Evolutionary conservation across 2,797 vertebrate species (phyloP), one percentile per base, ranked within the genome.

Genomic region (Caiman crocodilus): DNA sequence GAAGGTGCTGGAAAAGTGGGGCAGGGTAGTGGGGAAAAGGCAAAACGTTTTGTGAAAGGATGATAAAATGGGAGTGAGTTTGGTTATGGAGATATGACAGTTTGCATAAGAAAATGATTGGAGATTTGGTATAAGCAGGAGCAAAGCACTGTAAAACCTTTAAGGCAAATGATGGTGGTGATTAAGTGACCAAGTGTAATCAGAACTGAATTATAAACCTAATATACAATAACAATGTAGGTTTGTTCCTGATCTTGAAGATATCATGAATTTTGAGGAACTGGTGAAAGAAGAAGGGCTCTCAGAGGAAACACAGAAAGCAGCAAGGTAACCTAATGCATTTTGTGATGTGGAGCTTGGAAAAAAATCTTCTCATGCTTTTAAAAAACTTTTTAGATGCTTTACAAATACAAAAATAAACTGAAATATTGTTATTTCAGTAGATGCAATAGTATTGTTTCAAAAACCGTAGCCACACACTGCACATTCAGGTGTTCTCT

Each of bases 231-330:
- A 92, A 90, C 86, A 93, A 91, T 93, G 4, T 95, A 99, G 99
- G 96, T 99, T 99, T 95, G 99, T 99, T 94, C 99, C 99, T 17
- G 99, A 99, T 97, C 98, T 99, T 94, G 99, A 99, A 98, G 99
- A 99, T 93, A 99, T 99, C 12, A 99, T 99, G 61, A 99, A 99
- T 97, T 99, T 99, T 97, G 99, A 99, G 97, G 99, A 99, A 97
- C 97, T 99, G 87, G 99, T 99, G 89, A 99, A 99, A 97, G 99
- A 99, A 96, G 99, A 99, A 96, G 98, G 98, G 7, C 98, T 99
- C 57, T 98, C 99, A 5, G 99, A 99, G 96, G 99, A 99, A 97
- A 99, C 99, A 2, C 98, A 98, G 93, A 99, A 97, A 98, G 98
- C 99, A 90, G 99, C 99, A 69, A 98, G 99, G 99, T 99, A 98